Evolutionary conservation across 2,888 invertebrate genomes (phyloP), one percentile per base, ranked within the genome.

Genomic region (Phlogophora meticulosa): DNA sequence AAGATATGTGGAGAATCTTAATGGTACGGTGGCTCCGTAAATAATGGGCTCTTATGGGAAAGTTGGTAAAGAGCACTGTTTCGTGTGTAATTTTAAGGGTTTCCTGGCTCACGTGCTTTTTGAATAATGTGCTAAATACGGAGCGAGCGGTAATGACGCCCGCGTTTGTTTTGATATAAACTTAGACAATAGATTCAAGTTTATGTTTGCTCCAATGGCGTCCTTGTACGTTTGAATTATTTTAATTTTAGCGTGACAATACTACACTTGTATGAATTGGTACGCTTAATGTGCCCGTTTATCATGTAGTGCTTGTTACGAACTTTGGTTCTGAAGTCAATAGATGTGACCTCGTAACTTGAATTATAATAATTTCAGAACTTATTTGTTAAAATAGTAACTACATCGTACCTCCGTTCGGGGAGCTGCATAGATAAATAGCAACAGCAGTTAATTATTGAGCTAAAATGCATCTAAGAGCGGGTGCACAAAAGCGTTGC

Each of bases 41-140:
- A 95, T 95, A 95, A 95, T 95, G 94, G 95, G 92, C 94, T 95
- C 94, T 94, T 95, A 94, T 94, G 94, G 94, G 94, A 94, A 95
- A 95, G 92, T 95, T 95, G 92, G 92, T 92, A 92, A 92, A 93
- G 93, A 93, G 94, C 94, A 94, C 91, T 94, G 95, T 94, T 94
- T 95, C 94, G 94, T 93, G 92, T 93, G 93, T 95, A 94, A 94
- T 94, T 95, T 94, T 93, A 94, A 94, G 92, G 94, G 94, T 85
- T 90, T 91, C 93, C 88, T 88, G 92, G 85, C 91, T 92, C 92
- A 92, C 92, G 93, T 93, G 94, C 94, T 93, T 92, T 93, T 91
- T 92, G 91, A 94, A 93, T 94, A 94, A 94, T 94, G 93, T 93
- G 92, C 89, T 90, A 91, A 93, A 92, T 90, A 89, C 87, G 87